Conservation (phyloP, 2,888 invertebrate species). For the Hypercompe scribonia region DNA sequence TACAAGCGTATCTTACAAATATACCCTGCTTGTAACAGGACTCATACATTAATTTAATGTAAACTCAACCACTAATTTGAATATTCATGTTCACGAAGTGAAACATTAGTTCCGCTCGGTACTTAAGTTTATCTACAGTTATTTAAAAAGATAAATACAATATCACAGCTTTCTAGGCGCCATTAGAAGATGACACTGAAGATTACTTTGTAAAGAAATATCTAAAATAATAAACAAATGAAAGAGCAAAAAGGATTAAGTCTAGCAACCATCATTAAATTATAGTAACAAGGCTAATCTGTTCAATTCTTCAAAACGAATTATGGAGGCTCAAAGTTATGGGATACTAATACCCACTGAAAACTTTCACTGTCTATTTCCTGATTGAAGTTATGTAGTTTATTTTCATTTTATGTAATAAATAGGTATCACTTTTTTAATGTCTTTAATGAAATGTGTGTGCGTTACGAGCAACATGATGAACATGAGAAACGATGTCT, state of each 20-base stretch:
- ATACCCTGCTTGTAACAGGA: conserved; percentile 58
- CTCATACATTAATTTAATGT: conserved; percentile 65
- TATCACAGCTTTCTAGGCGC: conserved; percentile 57
- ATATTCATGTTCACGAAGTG: conserved; percentile 67
- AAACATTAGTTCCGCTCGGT: conserved; percentile 65
- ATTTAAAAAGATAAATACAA: conserved; percentile 58
- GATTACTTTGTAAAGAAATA: conserved; percentile 37
- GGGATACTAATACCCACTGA: too few relatives aligned
- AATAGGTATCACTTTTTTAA: conserved; percentile 62
- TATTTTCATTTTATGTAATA: conserved; percentile 36
- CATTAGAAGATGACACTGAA: conserved; percentile 51
- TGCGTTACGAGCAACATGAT: conserved; percentile 62
- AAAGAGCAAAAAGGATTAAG: background rate
- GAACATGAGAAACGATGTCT: conserved; percentile 76
- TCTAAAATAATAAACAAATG: background rate
- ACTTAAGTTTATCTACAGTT: conserved; percentile 59
- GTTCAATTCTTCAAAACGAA: background rate
- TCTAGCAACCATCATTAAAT: background rate
- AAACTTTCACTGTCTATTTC: background rate
- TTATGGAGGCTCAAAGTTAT: too few relatives aligned
- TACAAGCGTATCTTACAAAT: conserved; percentile 59
- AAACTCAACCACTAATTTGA: conserved; percentile 61
- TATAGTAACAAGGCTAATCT: background rate
- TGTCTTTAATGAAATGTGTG: conserved; percentile 65
- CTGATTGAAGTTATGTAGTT: too few relatives aligned